Evolutionary conservation across 2,888 invertebrate species (phyloP).

Genomic region (Pyralis farinalis): DNA sequence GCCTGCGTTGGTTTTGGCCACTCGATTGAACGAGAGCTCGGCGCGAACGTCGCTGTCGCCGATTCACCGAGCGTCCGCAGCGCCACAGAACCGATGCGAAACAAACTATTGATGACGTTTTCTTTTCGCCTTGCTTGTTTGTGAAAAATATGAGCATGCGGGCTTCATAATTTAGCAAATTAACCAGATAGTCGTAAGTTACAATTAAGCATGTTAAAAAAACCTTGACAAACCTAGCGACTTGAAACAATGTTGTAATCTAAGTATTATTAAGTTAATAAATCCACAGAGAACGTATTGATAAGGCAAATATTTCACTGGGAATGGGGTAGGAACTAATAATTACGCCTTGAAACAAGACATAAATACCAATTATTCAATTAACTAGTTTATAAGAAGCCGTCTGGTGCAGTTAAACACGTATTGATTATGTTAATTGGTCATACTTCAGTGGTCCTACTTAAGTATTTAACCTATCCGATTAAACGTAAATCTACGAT

Average conservation of each 20-base stretch:
- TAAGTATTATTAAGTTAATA: background rate
- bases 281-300: background rate
- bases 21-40: constrained; percentile 8
- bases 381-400: constrained; percentile 6
- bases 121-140: constrained; percentile 49
- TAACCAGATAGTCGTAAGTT: background rate
- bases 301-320: background rate
- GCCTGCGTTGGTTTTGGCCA: constrained; percentile 73
- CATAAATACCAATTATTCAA: constrained; percentile 8
- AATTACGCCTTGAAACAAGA: background rate
- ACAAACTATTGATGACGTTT: constrained; percentile 39
- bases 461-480: no score
- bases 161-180: constrained; percentile 10
- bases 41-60: constrained; percentile 23
- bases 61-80: constrained; percentile 30
- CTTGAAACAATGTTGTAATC: background rate
- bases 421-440: constrained; percentile 9
- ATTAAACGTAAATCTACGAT: no score
- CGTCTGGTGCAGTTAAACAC: constrained; percentile 6
- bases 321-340: background rate
- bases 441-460: constrained; percentile 9
- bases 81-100: constrained; percentile 44
- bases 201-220: no score
- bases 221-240: background rate
- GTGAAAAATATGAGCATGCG: constrained; percentile 38